Evolutionary conservation across 2,113 vertebrate genomes (phyloP).

Genomic region (Empidonax alnorum): DNA sequence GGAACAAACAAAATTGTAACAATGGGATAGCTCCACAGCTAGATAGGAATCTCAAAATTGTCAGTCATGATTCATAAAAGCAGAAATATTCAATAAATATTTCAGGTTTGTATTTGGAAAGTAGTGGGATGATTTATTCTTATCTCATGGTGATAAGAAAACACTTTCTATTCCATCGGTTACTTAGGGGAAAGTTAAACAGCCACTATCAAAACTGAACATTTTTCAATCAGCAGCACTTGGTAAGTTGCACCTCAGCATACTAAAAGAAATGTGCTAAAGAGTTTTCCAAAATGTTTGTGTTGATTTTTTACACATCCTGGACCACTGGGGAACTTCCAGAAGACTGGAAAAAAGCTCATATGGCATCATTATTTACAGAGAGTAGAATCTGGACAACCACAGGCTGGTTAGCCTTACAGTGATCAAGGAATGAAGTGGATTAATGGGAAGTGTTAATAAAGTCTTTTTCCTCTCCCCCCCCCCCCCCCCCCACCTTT

Average conservation of each 20-base stretch:
- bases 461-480: neutral
- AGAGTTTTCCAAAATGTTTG: neutral
- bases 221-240: slow-evolving; percentile 38
- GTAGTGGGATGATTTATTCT: slow-evolving; percentile 27
- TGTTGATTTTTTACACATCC: neutral
- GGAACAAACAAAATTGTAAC: slow-evolving; percentile 55
- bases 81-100: slow-evolving; percentile 53
- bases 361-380: neutral
- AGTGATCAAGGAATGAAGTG: neutral
- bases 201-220: slow-evolving; percentile 44
- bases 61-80: slow-evolving; percentile 51
- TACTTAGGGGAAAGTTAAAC: slow-evolving; percentile 50
- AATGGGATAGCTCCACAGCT: slow-evolving; percentile 40
- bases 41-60: slow-evolving; percentile 49
- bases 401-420: neutral
- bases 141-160: slow-evolving; percentile 58
- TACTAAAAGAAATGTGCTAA: slow-evolving; percentile 35
- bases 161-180: slow-evolving; percentile 54
- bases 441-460: neutral
- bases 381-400: neutral
- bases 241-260: slow-evolving; percentile 30
- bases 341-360: neutral
- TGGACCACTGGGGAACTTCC: neutral
- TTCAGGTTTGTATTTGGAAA: slow-evolving; percentile 48
- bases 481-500: neutral